A percentile compares a stretch with the other conserved stretches of the same genome.
Conservation (phyloP, 2,797 vertebrate species). For the Catharus ustulatus region DNA sequence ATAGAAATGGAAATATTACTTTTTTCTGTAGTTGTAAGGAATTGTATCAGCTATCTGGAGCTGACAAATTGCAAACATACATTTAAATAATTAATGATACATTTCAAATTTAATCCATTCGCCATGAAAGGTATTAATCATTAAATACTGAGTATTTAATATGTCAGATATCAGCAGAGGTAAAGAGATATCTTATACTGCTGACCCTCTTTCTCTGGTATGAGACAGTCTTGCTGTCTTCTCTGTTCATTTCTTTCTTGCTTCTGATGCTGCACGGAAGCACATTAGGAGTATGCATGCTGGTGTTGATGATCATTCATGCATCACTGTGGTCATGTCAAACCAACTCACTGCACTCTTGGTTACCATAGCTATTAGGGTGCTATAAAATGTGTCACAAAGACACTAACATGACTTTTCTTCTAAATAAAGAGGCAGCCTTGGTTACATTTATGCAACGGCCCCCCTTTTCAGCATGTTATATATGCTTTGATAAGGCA, state of each 20-base stretch:
- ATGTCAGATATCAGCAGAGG: not conserved
- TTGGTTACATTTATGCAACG: not conserved
- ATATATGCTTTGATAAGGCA: not conserved
- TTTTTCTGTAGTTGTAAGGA: not conserved
- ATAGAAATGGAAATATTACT: not conserved
- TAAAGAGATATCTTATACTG: not conserved
- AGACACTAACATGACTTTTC: not conserved
- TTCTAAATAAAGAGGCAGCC: not conserved
- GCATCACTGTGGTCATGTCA: not conserved
- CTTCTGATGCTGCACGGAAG: not conserved
- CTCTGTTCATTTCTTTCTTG: not conserved
- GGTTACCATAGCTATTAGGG: not conserved
- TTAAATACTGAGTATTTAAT: not conserved
- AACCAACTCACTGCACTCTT: not conserved
- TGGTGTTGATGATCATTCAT: not conserved
- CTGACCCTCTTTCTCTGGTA: not conserved
- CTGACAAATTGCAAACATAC: slow-evolving; percentile 27
- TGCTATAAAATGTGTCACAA: not conserved
- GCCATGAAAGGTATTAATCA: not conserved
- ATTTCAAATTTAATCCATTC: slow-evolving; percentile 46
- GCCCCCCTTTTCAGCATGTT: not conserved
- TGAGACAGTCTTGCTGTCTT: not conserved
- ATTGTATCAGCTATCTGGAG: not conserved
- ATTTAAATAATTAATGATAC: slow-evolving; percentile 32
- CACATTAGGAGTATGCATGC: not conserved